phyloP scores from a whole-genome alignment of 2,797 vertebrate genomes.

The Channallabes apus region DNA sequence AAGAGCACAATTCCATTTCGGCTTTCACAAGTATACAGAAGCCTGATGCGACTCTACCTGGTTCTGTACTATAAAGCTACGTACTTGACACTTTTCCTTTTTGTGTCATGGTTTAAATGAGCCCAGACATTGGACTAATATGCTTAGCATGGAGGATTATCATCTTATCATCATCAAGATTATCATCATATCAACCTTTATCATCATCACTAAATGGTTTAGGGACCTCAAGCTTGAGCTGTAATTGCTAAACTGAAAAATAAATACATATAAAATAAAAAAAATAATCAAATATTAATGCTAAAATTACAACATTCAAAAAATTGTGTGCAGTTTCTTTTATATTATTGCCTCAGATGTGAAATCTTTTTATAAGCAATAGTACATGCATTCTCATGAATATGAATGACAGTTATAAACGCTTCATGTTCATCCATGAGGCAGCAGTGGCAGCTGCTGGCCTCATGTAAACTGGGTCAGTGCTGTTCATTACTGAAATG shows the following conservation, averaged over 20 bases:
- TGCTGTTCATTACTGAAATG: slow-evolving; percentile 25
- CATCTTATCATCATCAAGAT: too few relatives aligned
- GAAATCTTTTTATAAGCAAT: too few relatives aligned
- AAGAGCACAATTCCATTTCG: slow-evolving; percentile 37
- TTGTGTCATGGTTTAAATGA: slow-evolving; percentile 22
- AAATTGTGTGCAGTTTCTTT: too few relatives aligned
- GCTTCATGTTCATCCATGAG: neutral
- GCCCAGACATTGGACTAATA: slow-evolving; percentile 17
- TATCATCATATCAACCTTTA: too few relatives aligned
- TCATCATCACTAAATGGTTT: slow-evolving; percentile 3
- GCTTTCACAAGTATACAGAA: slow-evolving; percentile 15
- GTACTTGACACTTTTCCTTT: slow-evolving; percentile 21
- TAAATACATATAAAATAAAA: neutral
- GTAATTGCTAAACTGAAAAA: neutral
- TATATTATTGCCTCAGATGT: too few relatives aligned
- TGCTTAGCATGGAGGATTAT: slow-evolving; percentile 17
- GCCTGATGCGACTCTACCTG: neutral
- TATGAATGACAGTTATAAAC: too few relatives aligned
- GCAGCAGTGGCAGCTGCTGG: neutral
- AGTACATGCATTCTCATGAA: too few relatives aligned
- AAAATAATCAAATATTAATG: too few relatives aligned
- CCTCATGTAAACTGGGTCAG: slow-evolving; percentile 2
- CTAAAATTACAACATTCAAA: too few relatives aligned
- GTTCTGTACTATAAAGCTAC: slow-evolving; percentile 26
- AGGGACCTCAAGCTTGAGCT: neutral